Conservation (phyloP, 1,140 invertebrate species). For the Trichonephila clavipes region DNA sequence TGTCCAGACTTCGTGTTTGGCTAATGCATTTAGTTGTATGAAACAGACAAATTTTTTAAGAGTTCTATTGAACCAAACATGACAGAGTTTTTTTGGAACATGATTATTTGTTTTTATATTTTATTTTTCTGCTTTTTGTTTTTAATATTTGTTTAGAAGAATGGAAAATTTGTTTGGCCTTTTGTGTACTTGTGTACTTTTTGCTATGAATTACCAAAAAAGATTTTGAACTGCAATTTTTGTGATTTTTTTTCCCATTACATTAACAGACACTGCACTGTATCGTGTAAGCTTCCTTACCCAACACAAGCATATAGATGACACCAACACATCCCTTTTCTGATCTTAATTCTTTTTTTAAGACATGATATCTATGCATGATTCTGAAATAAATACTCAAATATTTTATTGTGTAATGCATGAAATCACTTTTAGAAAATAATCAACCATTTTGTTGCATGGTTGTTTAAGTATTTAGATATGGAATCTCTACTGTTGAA, state of each 20-base stretch:
- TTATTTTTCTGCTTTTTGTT: background rate
- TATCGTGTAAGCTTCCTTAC: slow-evolving; percentile 6
- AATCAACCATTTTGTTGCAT: background rate
- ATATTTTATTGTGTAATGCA: background rate
- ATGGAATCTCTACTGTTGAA: no score
- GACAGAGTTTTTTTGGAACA: background rate
- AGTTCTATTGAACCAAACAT: background rate
- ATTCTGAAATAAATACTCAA: background rate
- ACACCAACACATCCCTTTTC: slow-evolving; percentile 8
- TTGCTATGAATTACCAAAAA: background rate
- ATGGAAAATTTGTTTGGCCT: background rate
- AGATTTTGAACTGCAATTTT: background rate
- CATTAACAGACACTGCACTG: background rate
- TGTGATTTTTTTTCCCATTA: background rate
- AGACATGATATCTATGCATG: background rate
- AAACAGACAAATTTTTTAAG: background rate
- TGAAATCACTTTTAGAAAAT: background rate
- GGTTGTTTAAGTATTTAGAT: background rate
- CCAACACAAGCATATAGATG: background rate
- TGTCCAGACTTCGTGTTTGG: background rate
- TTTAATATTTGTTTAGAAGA: slow-evolving; percentile 9
- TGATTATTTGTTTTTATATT: background rate
- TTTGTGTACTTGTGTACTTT: slow-evolving; percentile 29
- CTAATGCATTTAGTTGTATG: slow-evolving; percentile 4
- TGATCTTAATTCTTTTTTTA: background rate